phyloP scores from a whole-genome alignment of 2,113 vertebrate genomes.

The Nibea albiflora region DNA sequence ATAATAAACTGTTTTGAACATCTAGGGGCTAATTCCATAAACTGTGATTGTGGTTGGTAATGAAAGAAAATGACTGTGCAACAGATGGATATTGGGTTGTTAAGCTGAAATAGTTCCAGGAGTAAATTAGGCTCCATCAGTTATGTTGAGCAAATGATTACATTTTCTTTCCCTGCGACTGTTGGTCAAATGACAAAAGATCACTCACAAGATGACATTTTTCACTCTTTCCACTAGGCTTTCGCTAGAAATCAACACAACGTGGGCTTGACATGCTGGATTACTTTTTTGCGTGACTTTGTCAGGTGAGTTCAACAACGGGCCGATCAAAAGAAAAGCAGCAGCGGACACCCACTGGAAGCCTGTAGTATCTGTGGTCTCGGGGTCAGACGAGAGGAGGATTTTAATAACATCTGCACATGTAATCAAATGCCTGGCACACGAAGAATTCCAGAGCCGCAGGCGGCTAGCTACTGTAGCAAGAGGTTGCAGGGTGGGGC shows the following conservation, averaged over 20 bases:
- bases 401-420: slow-evolving; percentile 79
- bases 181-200: background rate
- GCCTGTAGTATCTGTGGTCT: slow-evolving; percentile 44
- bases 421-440: slow-evolving; percentile 78
- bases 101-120: background rate
- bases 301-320: slow-evolving; percentile 14
- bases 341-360: slow-evolving; percentile 38
- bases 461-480: slow-evolving; percentile 51
- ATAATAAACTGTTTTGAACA: slow-evolving; percentile 4
- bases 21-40: background rate
- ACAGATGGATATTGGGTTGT: slow-evolving; percentile 3
- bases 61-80: background rate
- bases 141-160: background rate
- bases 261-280: background rate
- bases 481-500: slow-evolving; percentile 52
- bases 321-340: slow-evolving; percentile 11
- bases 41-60: background rate
- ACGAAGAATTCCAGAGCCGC: slow-evolving; percentile 66
- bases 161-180: background rate
- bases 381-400: slow-evolving; percentile 59
- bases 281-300: background rate
- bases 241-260: background rate
- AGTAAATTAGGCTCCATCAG: background rate
- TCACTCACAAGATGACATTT: background rate
- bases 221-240: background rate